Conservation (phyloP, 2,888 invertebrate species). For the Horisme vitalbata region DNA sequence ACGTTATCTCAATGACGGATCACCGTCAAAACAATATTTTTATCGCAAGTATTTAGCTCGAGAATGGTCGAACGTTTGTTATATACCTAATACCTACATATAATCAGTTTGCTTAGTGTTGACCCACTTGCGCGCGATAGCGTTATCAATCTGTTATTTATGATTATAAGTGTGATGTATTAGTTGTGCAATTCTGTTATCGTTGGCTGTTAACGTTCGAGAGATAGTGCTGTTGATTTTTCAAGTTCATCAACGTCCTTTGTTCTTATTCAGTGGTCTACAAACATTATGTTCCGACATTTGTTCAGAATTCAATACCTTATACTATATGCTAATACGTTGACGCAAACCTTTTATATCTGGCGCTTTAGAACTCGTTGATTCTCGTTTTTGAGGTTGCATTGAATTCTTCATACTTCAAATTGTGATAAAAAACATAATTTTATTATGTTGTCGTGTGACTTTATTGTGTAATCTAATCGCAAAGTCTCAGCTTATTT, state of each 20-base stretch:
- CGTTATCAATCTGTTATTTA: constrained; percentile 60
- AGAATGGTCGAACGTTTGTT: constrained; percentile 37
- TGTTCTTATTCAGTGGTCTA: constrained; percentile 48
- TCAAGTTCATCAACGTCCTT: constrained; percentile 61
- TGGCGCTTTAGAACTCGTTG: constrained; percentile 39
- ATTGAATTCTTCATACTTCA: constrained; percentile 38
- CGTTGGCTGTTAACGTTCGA: constrained; percentile 44
- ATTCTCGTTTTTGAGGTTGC: constrained; percentile 29
- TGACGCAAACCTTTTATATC: constrained; percentile 51
- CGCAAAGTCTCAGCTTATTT: too few species aligned
- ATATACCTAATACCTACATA: too few species aligned
- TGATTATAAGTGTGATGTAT: constrained; percentile 60
- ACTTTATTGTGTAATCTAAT: too few species aligned
- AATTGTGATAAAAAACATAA: too few species aligned
- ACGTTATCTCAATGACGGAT: constrained; percentile 41
- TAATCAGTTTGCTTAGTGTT: constrained; percentile 56
- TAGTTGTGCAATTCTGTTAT: constrained; percentile 68
- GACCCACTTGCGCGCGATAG: constrained; percentile 71
- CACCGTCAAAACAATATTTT: constrained; percentile 41
- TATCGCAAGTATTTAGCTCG: constrained; percentile 35
- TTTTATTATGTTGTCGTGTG: too few species aligned
- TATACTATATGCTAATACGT: constrained; percentile 48
- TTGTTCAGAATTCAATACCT: constrained; percentile 41
- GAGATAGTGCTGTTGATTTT: constrained; percentile 55
- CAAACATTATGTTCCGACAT: constrained; percentile 49